Base-by-base conservation (phyloP, 2,113 vertebrate species). In the Parus major region DNA sequence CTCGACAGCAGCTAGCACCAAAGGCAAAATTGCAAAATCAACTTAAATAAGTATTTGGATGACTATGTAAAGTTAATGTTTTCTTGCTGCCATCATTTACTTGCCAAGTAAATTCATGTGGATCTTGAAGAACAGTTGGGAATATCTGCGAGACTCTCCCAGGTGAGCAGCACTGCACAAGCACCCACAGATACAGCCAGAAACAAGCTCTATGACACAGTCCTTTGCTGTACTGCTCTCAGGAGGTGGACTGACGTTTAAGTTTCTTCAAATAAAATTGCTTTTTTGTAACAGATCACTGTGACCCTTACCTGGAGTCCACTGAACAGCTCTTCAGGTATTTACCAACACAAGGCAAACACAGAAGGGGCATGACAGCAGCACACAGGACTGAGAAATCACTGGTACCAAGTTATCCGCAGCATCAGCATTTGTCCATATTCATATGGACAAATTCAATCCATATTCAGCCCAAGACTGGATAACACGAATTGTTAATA, bases 361-460 rank as follows among this genome's bases (percentile, higher is more conserved):
- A 3, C 63, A 72, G 23, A 42, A 49, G 21, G 29, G 17, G 14
- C 33, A 69, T 22, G 19, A 50, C 50, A 88, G 46, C 61, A 93
- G 41, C 60, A 72, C 17, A 31, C 4, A 25, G 0, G 1, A 56
- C n/a, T 3, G n/a, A 47, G 22, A 33, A 2, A 2, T 44, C 33
- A 18, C 0, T 5, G 52, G 35, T 9, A 71, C 28, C 27, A 15
- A n/a, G 23, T 33, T 23, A 41, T 28, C 64, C 57, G 20, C 36
- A 77, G 55, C 50, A 75, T 3, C 64, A 85, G 60, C 35, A 20
- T 64, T 47, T 55, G 23, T 19, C n/a, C n/a, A n/a, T n/a, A n/a
- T n/a, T n/a, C n/a, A n/a, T n/a, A n/a, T n/a, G n/a, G n/a, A n/a
- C n/a, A n/a, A n/a, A n/a, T n/a, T n/a, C n/a, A 29, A 22, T 52